A percentile compares a stretch with the other conserved stretches of the same genome.
Conservation (phyloP, 2,113 vertebrate genomes). For the Pluvialis apricaria region DNA sequence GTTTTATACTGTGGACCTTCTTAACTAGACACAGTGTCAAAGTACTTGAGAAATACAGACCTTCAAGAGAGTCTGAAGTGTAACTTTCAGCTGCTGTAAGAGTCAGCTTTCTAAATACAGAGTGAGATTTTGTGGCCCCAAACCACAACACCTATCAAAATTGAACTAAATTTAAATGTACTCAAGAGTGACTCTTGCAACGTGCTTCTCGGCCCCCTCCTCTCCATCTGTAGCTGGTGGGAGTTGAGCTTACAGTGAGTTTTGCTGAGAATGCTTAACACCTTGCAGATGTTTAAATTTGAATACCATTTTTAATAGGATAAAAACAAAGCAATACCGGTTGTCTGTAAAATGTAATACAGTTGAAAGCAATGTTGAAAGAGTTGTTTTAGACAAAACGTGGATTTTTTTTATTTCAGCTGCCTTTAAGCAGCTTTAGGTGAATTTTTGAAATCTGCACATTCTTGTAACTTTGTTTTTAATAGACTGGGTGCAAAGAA, state of each 20-base stretch:
- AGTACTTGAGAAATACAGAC: not conserved
- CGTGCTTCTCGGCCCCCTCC: conserved; percentile 8
- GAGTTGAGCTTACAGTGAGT: conserved; percentile 33
- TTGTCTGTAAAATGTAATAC: not conserved
- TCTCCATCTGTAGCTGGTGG: conserved; percentile 58
- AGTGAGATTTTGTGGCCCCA: not conserved
- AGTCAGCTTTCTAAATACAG: not conserved
- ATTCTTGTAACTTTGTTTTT: not conserved
- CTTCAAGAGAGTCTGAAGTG: not conserved
- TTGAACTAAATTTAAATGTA: conserved; percentile 16
- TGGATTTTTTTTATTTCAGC: not conserved
- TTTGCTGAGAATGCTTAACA: not conserved
- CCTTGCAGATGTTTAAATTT: conserved; percentile 15
- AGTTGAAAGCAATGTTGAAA: not conserved
- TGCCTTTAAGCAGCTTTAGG: not conserved
- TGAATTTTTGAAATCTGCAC: not conserved
- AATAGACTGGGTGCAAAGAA: not conserved
- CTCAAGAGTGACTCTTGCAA: not conserved
- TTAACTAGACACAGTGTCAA: not conserved
- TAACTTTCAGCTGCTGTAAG: not conserved
- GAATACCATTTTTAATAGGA: not conserved
- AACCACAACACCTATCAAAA: not conserved
- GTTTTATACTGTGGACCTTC: not conserved
- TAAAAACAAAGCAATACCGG: not conserved
- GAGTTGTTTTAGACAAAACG: not conserved